These are phyloP conservation scores for Slavum lentiscoides DNA, from an alignment of 2,888 invertebrate species.

Conservation along the genomic window DNA sequence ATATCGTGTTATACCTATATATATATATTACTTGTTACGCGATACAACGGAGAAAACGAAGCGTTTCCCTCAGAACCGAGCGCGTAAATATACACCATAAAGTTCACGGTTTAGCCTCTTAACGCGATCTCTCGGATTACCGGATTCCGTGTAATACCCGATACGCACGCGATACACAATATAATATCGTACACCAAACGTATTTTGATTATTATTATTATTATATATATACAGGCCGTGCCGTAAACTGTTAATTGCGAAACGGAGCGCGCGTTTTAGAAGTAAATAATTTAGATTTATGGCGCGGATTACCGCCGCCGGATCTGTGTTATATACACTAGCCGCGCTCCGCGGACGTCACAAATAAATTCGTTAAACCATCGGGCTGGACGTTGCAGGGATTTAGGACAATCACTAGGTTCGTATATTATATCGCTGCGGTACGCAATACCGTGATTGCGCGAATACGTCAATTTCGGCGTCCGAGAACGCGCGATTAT, in stretches of 20 bases:
- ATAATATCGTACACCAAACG: too few relatives aligned
- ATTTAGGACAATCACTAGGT: background rate
- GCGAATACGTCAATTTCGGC: background rate
- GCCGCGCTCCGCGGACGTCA: too few relatives aligned
- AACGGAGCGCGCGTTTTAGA: slow-evolving; percentile 3
- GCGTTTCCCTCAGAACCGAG: too few relatives aligned
- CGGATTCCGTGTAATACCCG: background rate
- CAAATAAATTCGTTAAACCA: background rate
- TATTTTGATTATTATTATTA: too few relatives aligned
- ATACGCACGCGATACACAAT: too few relatives aligned
- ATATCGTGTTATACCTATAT: too few relatives aligned
- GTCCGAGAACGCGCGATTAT: too few relatives aligned
- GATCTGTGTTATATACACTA: too few relatives aligned
- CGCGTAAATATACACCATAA: too few relatives aligned
- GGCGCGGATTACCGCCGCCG: background rate
- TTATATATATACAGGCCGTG: background rate
- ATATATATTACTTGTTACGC: too few relatives aligned
- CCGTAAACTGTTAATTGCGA: slow-evolving; percentile 35
- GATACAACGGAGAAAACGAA: too few relatives aligned
- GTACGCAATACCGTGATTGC: background rate
- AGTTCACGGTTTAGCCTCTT: background rate
- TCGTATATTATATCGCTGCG: too few relatives aligned
- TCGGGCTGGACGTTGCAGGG: background rate
- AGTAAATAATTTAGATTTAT: slow-evolving; percentile 32
- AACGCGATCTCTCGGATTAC: slow-evolving; percentile 5